These are phyloP conservation scores for Paracentrotus lividus DNA, from an alignment of 53 echinoderm and acorn worm species.

Conservation along the genomic window DNA sequence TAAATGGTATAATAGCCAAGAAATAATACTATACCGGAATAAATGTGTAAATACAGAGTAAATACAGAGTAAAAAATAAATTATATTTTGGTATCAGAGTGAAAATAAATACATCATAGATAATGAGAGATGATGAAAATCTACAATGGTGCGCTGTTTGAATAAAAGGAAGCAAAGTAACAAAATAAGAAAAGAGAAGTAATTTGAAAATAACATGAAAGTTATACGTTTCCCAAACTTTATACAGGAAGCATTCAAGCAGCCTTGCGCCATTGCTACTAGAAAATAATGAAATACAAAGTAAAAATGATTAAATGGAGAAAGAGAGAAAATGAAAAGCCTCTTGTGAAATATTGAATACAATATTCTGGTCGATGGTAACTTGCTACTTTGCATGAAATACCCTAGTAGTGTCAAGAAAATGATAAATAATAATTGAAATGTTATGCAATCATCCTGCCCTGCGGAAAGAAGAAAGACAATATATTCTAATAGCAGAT, in stretches of 20 bases:
- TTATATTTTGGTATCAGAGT: background rate
- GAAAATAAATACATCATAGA: background rate
- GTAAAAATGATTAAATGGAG: background rate
- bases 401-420: background rate
- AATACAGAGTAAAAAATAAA: too few species aligned
- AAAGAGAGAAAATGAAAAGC: background rate
- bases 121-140: background rate
- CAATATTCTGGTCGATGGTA: background rate
- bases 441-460: background rate
- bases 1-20: background rate
- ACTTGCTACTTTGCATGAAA: background rate
- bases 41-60: background rate
- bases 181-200: background rate
- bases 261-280: background rate
- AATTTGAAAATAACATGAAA: too few species aligned
- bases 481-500: background rate
- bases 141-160: background rate
- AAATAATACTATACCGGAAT: background rate
- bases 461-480: background rate
- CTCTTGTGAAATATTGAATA: background rate
- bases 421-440: background rate
- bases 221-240: background rate
- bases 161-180: constrained; percentile 21
- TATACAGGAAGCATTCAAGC: background rate
- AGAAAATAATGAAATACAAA: background rate